Conservation (phyloP, 2,113 vertebrate species). For the Atractosteus spatula region DNA sequence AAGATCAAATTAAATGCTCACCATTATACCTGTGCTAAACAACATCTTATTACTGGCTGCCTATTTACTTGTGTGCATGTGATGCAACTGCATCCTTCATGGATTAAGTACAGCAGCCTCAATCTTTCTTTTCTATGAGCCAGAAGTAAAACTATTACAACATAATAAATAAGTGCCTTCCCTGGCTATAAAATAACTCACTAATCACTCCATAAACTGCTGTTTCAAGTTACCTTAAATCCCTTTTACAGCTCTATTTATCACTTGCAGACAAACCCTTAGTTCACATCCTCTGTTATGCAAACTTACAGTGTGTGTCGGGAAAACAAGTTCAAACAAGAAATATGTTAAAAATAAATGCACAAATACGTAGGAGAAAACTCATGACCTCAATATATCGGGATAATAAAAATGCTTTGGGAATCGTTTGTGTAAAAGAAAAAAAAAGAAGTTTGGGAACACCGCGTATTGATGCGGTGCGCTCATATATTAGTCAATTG, state of each 20-base stretch:
- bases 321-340: neutral
- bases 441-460: neutral
- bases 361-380: neutral
- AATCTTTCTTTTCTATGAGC: neutral
- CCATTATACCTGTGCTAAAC: too few species aligned
- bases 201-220: slow-evolving; percentile 1
- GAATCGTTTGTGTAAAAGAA: too few species aligned
- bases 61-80: too few species aligned
- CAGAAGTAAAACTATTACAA: neutral
- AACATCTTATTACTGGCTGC: too few species aligned
- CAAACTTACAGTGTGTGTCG: neutral
- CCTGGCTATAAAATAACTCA: neutral
- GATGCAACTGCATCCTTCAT: too few species aligned
- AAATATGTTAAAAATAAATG: neutral
- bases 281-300: neutral
- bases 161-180: neutral
- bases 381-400: too few species aligned
- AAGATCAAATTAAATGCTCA: too few species aligned
- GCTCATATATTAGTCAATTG: slow-evolving; percentile 20
- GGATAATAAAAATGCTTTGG: too few species aligned
- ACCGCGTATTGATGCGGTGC: neutral
- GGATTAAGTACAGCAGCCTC: neutral
- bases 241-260: neutral
- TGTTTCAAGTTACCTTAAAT: neutral
- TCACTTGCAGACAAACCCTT: neutral